Evolutionary conservation across 2,888 invertebrate genomes (phyloP).

Genomic region (Synergus laeviventris): DNA sequence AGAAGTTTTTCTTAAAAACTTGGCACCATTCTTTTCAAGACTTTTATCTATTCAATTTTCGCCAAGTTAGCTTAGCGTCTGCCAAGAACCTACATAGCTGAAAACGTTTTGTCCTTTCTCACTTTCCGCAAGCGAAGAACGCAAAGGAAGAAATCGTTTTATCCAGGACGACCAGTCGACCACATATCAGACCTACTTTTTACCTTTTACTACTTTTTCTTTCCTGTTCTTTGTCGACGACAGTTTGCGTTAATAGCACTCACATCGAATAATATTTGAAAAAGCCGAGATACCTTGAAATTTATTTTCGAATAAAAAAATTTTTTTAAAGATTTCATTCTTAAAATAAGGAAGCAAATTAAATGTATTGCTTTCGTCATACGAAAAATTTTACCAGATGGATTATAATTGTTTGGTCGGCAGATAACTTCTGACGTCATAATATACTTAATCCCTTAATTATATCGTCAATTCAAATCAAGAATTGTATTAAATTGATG

Average conservation of each 20-base stretch:
- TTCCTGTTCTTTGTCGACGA: neutral
- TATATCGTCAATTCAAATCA: neutral
- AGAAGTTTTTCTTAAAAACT: constrained; percentile 19
- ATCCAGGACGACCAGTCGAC: constrained; percentile 14
- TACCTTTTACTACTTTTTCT: neutral
- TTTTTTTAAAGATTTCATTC: neutral
- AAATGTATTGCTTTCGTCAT: no score
- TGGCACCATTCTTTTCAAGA: constrained; percentile 13
- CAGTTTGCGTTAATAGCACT: neutral
- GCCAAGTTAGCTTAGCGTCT: constrained; percentile 28
- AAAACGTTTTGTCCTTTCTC: constrained; percentile 31
- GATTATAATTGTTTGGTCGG: no score
- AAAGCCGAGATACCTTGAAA: neutral
- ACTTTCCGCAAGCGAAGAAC: constrained; percentile 12
- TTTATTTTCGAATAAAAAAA: neutral
- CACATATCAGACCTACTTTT: constrained; percentile 13
- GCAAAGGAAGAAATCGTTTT: constrained; percentile 30
- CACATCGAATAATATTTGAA: neutral
- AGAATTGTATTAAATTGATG: no score
- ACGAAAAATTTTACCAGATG: no score
- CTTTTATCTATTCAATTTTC: constrained; percentile 38
- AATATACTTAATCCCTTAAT: neutral
- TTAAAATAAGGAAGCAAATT: no score
- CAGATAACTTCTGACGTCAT: no score
- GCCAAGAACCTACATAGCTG: constrained; percentile 19